A percentile compares a stretch with the other conserved stretches of the same genome.
Conservation (phyloP, 2,797 vertebrate species). For the Leucoraja ocellata region DNA sequence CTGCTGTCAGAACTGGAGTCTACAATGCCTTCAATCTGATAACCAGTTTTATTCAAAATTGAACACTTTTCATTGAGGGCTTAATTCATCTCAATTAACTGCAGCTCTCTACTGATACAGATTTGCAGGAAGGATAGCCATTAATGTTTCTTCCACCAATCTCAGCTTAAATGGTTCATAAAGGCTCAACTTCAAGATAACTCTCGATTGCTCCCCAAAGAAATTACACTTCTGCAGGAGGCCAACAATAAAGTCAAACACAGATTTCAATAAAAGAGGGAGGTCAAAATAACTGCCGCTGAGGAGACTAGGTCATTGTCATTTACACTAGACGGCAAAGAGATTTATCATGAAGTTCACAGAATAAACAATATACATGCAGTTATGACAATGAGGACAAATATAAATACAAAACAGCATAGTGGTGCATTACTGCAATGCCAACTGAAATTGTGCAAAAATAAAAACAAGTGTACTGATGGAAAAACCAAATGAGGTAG, state of each 20-base stretch:
- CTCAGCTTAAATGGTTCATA: neutral
- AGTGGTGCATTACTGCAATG: too few species aligned
- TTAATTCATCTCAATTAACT: conserved; percentile 6
- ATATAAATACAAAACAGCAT: too few species aligned
- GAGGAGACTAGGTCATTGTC: neutral
- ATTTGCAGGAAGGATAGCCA: neutral
- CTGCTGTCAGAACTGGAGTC: neutral
- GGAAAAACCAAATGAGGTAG: neutral
- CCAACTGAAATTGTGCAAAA: too few species aligned
- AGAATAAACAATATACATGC: too few species aligned
- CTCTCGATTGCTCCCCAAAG: neutral
- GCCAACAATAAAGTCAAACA: neutral
- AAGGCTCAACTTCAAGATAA: neutral
- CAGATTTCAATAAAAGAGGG: neutral
- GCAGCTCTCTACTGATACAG: neutral
- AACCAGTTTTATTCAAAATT: neutral
- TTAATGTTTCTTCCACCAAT: neutral
- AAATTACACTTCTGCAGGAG: neutral
- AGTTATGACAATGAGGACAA: too few species aligned
- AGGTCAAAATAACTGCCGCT: neutral
- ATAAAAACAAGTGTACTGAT: too few species aligned
- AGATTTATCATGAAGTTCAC: too few species aligned
- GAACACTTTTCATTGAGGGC: neutral
- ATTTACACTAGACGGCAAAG: too few species aligned
- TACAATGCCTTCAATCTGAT: neutral